Conservation (phyloP, 2,888 invertebrate species). For the Nineta flava region DNA sequence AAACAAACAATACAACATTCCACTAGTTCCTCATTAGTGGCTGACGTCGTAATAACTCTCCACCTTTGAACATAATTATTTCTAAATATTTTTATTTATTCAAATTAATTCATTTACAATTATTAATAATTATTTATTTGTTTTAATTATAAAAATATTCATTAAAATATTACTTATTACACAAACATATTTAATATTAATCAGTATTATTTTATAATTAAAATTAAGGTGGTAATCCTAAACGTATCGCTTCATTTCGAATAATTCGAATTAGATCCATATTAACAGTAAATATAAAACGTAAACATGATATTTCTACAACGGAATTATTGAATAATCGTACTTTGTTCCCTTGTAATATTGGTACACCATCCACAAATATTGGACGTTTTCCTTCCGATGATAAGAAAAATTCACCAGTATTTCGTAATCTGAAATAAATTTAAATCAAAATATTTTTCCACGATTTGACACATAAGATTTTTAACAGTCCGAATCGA, state of each 20-base stretch:
- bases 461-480: background rate
- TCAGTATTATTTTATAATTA: too few relatives aligned
- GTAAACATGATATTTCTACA: conserved; percentile 83
- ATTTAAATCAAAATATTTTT: conserved; percentile 4
- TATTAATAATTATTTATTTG: too few relatives aligned
- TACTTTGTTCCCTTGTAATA: conserved; percentile 76
- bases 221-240: conserved; percentile 36
- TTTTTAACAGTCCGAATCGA: too few relatives aligned
- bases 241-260: conserved; percentile 73
- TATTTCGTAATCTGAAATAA: conserved; percentile 53
- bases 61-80: too few relatives aligned
- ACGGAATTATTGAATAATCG: conserved; percentile 86
- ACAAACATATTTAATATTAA: too few relatives aligned
- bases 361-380: conserved; percentile 84
- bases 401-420: conserved; percentile 87
- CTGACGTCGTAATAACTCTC: too few relatives aligned
- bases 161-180: too few relatives aligned
- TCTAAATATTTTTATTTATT: too few relatives aligned
- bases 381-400: conserved; percentile 92
- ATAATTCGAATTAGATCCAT: conserved; percentile 81
- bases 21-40: too few relatives aligned
- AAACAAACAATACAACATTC: too few relatives aligned
- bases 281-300: conserved; percentile 87
- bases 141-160: too few relatives aligned
- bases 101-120: too few relatives aligned